These are phyloP conservation scores for Neodon shergylaensis DNA, from an alignment of 2,113 vertebrate species.

Conservation along the genomic window DNA sequence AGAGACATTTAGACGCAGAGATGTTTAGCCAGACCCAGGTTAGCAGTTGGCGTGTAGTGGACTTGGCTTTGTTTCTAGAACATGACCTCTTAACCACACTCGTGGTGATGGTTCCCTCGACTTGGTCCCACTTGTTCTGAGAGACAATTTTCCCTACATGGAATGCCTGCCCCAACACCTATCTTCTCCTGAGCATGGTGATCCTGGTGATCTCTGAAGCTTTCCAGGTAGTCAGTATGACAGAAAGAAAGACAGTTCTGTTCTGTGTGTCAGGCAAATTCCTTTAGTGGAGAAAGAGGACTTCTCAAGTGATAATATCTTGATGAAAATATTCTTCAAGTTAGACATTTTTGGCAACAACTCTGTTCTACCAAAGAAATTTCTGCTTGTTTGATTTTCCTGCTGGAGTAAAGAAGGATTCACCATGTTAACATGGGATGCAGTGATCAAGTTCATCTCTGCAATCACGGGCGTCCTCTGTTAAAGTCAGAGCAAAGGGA, in stretches of 20 bases:
- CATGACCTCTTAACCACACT: not conserved
- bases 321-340: not conserved
- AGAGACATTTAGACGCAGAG: not conserved
- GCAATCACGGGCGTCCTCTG: no score
- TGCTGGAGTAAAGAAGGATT: not conserved
- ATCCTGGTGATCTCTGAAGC: not conserved
- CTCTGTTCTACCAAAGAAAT: not conserved
- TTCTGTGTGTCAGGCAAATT: not conserved
- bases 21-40: not conserved
- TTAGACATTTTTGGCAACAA: not conserved
- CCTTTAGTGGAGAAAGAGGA: conserved; percentile 21
- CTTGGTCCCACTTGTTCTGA: conserved; percentile 5
- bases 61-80: not conserved
- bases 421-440: not conserved
- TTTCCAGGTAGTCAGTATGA: not conserved
- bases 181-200: not conserved
- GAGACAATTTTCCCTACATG: not conserved
- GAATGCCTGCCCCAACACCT: not conserved
- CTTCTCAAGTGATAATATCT: not conserved
- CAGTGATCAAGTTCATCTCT: not conserved
- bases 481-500: not conserved
- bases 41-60: not conserved
- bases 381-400: conserved; percentile 29
- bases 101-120: not conserved
- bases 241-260: not conserved